Percentiles rank a stretch among this genome's conserved stretches.
phyloP scores from a whole-genome alignment of 1,140 invertebrate species.

The Oryzaephilus surinamensis region DNA sequence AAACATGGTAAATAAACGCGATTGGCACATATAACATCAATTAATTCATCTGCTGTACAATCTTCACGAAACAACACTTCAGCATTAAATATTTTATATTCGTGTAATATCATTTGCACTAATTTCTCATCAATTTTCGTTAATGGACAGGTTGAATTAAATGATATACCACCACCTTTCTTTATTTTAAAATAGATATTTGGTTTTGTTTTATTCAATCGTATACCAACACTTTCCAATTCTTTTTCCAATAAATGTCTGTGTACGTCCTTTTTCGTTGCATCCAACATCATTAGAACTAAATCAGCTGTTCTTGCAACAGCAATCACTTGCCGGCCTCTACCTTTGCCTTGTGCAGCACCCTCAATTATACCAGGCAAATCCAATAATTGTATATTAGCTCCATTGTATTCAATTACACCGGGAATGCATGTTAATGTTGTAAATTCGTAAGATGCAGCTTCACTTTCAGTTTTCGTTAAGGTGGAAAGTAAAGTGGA shows the following conservation, averaged over 20 bases:
- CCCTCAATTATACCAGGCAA: slow-evolving; percentile 97
- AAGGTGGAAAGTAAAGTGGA: slow-evolving; percentile 89
- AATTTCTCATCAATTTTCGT: slow-evolving; percentile 95
- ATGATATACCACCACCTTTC: slow-evolving; percentile 97
- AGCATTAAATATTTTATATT: slow-evolving; percentile 99
- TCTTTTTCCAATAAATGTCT: slow-evolving; percentile 82
- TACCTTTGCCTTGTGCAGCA: slow-evolving; percentile 85
- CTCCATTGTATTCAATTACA: slow-evolving; percentile 95
- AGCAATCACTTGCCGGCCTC: slow-evolving; percentile 82
- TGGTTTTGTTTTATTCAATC: slow-evolving; percentile 87
- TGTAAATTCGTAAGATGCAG: slow-evolving; percentile 97
- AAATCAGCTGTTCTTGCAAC: slow-evolving; percentile 94
- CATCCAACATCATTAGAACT: slow-evolving; percentile 98
- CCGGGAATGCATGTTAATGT: slow-evolving; percentile 99
- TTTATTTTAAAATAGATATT: slow-evolving; percentile 99
- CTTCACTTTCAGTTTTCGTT: slow-evolving; percentile 91
- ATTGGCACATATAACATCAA: slow-evolving; percentile 98
- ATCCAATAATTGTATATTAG: slow-evolving; percentile 96
- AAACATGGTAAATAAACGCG: slow-evolving; percentile 94
- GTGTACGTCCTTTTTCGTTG: slow-evolving; percentile 93
- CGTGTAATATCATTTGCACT: slow-evolving; percentile 95
- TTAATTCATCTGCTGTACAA: slow-evolving; percentile 90
- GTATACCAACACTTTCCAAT: slow-evolving; percentile 91
- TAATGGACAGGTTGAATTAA: slow-evolving; percentile 90
- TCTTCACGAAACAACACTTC: slow-evolving; percentile 97